Percentiles rank a stretch among this genome's conserved stretches.
Conservation (phyloP, 2,888 invertebrate species). For the Dasysyrphus albostriatus region DNA sequence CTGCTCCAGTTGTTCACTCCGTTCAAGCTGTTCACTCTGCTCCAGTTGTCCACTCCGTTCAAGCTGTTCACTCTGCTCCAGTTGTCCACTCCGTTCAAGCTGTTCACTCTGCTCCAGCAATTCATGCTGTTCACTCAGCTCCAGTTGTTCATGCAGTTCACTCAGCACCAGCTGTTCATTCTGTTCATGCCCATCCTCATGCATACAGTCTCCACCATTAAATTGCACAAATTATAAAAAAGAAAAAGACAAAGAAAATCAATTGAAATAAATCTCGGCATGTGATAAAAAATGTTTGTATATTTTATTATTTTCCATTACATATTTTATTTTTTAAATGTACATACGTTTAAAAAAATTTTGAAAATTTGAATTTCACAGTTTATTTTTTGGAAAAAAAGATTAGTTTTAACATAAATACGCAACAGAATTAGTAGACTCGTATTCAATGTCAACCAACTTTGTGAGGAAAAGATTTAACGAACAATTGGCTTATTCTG, state of each 20-base stretch:
- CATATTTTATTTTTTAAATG: background rate
- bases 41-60: background rate
- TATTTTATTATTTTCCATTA: background rate
- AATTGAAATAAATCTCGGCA: background rate
- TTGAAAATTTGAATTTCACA: too few relatives aligned
- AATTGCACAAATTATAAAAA: background rate
- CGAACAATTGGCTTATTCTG: too few relatives aligned
- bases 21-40: background rate
- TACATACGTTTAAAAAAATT: too few relatives aligned
- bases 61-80: background rate
- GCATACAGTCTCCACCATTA: conserved; percentile 13
- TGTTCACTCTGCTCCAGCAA: background rate
- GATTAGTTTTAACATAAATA: too few relatives aligned
- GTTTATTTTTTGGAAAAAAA: too few relatives aligned
- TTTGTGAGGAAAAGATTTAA: too few relatives aligned
- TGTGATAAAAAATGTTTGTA: background rate
- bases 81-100: background rate
- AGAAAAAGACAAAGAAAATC: background rate
- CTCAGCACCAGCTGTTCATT: background rate
- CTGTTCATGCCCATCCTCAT: conserved; percentile 18
- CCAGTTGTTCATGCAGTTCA: background rate
- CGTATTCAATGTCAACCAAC: too few relatives aligned
- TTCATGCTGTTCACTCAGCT: background rate
- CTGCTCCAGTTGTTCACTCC: conserved; percentile 13
- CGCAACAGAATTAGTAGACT: too few relatives aligned